phyloP scores from a whole-genome alignment of 2,888 invertebrate species.

The Dicyrtomina minuta region DNA sequence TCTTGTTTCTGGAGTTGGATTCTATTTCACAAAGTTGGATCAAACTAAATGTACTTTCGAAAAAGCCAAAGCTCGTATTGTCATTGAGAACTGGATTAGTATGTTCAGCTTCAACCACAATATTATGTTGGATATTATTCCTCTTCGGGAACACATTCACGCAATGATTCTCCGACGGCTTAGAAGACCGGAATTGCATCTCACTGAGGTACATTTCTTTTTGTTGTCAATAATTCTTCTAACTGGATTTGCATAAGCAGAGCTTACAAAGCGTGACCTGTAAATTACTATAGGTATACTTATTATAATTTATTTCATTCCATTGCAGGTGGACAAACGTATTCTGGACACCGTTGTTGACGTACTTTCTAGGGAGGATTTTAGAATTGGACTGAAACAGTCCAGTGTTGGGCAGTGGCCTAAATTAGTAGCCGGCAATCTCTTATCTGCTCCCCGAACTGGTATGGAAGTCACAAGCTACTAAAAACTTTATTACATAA shows the following conservation, averaged over 20 bases:
- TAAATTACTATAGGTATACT: background rate
- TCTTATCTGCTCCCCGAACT: no score
- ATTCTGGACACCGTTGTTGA: constrained; percentile 31
- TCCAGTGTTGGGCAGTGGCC: constrained; percentile 46
- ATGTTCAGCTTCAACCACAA: constrained; percentile 1
- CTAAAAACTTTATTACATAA: no score
- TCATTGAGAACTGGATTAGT: constrained; percentile 8
- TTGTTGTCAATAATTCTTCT: no score
- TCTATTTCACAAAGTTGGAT: no score
- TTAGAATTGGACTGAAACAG: constrained; percentile 33
- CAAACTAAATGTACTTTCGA: no score
- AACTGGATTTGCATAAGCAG: background rate
- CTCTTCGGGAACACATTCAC: background rate
- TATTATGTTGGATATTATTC: background rate
- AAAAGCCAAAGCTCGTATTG: no score
- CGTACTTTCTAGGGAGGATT: constrained; percentile 33
- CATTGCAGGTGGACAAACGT: constrained; percentile 32
- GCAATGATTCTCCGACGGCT: constrained; percentile 18
- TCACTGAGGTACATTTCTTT: background rate
- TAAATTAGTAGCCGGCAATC: constrained; percentile 44
- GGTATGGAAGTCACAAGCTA: no score
- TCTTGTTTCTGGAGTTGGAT: no score
- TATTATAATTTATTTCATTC: background rate
- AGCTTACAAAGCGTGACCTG: background rate
- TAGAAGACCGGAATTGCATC: constrained; percentile 11